These are phyloP conservation scores for Scaptomyza caliginosa DNA, from an alignment of 2,888 invertebrate species.

Conservation along the genomic window DNA sequence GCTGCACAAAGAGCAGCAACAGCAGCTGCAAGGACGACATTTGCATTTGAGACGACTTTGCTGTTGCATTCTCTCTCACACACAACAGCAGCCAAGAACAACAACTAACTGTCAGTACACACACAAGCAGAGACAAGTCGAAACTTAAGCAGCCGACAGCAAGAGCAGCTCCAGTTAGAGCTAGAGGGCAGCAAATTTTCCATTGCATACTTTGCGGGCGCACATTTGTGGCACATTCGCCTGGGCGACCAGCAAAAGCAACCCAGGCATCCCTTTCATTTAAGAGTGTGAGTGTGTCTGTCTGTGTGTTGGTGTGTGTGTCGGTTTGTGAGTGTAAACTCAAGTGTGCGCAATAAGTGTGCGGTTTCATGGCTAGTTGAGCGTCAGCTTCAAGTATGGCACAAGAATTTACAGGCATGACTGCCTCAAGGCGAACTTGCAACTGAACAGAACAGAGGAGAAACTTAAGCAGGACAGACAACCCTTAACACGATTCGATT, in stretches of 20 bases:
- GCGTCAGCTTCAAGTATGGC: slow-evolving; percentile 44
- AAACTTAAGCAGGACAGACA: slow-evolving; percentile 4
- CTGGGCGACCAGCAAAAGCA: slow-evolving; percentile 66
- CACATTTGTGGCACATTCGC: slow-evolving; percentile 72
- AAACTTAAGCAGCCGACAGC: slow-evolving; percentile 36
- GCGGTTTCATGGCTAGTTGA: slow-evolving; percentile 69
- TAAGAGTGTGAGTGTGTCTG: not conserved
- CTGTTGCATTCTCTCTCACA: slow-evolving; percentile 24
- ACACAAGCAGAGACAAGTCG: not conserved
- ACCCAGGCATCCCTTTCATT: slow-evolving; percentile 24
- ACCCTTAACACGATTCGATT: not conserved
- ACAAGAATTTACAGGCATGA: slow-evolving; percentile 47
- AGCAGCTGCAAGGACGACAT: slow-evolving; percentile 57
- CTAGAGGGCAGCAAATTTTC: slow-evolving; percentile 47
- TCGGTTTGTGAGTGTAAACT: slow-evolving; percentile 28
- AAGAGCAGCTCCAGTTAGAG: slow-evolving; percentile 4
- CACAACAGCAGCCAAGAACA: slow-evolving; percentile 7
- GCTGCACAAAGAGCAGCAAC: slow-evolving; percentile 40
- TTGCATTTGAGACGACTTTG: slow-evolving; percentile 54
- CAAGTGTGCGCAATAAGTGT: slow-evolving; percentile 63
- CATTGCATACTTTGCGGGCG: slow-evolving; percentile 68
- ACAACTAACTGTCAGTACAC: slow-evolving; percentile 10
- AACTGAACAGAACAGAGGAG: not conserved
- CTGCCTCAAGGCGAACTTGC: slow-evolving; percentile 24
- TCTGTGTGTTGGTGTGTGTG: slow-evolving; percentile 7